Evolutionary conservation across 2,797 vertebrate genomes (phyloP).

Genomic region (Argya squamiceps): DNA sequence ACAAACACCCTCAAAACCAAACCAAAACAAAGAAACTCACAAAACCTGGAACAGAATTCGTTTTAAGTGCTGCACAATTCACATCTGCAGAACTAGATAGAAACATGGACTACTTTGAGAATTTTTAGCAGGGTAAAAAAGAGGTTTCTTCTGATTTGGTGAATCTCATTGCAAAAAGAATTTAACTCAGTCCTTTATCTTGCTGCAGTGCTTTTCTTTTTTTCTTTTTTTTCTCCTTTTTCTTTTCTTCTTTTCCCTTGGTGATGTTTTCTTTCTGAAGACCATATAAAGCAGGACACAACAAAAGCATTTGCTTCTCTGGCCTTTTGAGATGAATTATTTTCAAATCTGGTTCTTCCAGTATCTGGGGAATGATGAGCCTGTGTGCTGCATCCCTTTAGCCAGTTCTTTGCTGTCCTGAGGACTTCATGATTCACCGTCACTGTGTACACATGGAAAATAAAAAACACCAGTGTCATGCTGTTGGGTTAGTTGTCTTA

Average conservation of each 20-base stretch:
- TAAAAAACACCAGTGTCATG: background rate
- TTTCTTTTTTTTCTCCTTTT: background rate
- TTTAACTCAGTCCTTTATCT: background rate
- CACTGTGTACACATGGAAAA: conserved; percentile 56
- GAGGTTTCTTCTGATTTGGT: background rate
- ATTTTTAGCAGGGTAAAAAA: rapidly evolving
- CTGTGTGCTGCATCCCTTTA: conserved; percentile 8
- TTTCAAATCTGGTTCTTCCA: conserved; percentile 20
- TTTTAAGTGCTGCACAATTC: background rate
- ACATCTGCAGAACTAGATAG: background rate
- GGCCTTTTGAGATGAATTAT: conserved; percentile 37
- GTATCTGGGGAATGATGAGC: background rate
- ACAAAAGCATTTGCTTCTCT: conserved; percentile 23
- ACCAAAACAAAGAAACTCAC: background rate
- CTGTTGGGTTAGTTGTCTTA: background rate
- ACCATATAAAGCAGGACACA: background rate
- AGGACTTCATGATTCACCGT: conserved; percentile 69
- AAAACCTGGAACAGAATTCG: background rate
- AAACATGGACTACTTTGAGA: background rate
- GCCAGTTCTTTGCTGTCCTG: conserved; percentile 6
- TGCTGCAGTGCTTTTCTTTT: background rate
- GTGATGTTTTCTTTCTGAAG: background rate
- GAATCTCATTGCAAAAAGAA: background rate
- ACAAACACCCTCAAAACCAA: background rate
- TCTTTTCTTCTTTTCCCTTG: background rate